Evolutionary conservation across 2,888 invertebrate genomes (phyloP).

Genomic region (Dascillus cervinus): DNA sequence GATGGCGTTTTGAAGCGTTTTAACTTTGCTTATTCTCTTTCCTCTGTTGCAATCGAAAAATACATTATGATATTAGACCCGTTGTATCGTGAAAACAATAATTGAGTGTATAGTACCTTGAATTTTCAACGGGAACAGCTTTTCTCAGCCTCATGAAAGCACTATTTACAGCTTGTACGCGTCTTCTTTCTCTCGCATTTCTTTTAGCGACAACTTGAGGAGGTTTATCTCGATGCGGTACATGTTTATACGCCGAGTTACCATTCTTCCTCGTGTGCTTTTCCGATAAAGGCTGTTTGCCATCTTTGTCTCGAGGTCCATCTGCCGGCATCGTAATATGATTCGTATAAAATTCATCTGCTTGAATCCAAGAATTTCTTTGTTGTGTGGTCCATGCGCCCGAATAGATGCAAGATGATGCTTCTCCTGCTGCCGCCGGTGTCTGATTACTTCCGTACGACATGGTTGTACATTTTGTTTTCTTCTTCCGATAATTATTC

Average conservation of each 20-base stretch:
- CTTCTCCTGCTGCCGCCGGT: too few species aligned
- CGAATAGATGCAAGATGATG: conserved; percentile 25
- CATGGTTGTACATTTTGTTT: conserved; percentile 10
- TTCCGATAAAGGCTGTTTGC: conserved; percentile 19
- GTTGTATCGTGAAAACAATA: too few species aligned
- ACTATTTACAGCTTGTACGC: conserved; percentile 57
- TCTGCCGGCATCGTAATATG: conserved; percentile 26
- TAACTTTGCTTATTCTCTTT: conserved; percentile 56
- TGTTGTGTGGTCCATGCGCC: conserved; percentile 13
- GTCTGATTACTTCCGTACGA: conserved; percentile 18
- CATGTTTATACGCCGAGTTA: conserved; percentile 32
- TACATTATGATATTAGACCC: too few species aligned
- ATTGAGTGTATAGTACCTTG: too few species aligned
- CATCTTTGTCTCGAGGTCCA: conserved; percentile 13
- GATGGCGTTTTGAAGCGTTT: conserved; percentile 55
- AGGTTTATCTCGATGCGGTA: conserved; percentile 47
- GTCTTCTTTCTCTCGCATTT: conserved; percentile 54
- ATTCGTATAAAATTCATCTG: conserved; percentile 18
- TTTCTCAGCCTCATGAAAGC: conserved; percentile 52
- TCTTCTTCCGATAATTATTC: too few species aligned
- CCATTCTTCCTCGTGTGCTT: conserved; percentile 23
- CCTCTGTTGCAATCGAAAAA: too few species aligned
- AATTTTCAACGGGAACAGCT: conserved; percentile 50
- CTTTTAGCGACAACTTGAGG: conserved; percentile 50
- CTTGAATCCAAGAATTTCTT: conserved; percentile 15